Percentiles rank a stretch among this genome's conserved stretches.
These are phyloP conservation scores for Pseudomyrmex gracilis DNA, from an alignment of 1,140 invertebrate species.

Conservation along the genomic window DNA sequence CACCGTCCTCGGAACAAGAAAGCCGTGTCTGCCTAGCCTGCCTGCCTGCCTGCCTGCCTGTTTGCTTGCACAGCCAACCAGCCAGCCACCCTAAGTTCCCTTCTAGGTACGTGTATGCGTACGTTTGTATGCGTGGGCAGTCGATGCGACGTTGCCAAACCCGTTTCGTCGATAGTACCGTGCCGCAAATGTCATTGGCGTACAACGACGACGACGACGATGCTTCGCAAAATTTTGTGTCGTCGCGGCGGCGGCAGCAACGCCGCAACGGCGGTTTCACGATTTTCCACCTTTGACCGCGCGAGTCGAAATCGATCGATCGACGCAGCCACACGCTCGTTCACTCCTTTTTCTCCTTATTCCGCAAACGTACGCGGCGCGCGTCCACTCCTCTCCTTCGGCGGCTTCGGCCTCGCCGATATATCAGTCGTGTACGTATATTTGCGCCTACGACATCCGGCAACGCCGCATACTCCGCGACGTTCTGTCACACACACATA, in stretches of 20 bases:
- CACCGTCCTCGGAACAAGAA: conserved; percentile 80
- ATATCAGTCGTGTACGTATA: conserved; percentile 32
- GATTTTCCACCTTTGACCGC: conserved; percentile 15
- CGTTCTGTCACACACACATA: conserved; percentile 74
- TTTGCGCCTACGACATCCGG: conserved; percentile 66
- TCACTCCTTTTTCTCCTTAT: conserved; percentile 16
- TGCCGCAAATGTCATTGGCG: conserved; percentile 72
- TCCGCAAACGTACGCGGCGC: conserved; percentile 4
- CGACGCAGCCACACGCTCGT: conserved; percentile 34
- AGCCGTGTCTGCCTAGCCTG: conserved; percentile 77
- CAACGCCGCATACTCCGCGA: conserved; percentile 75
- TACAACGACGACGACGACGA: conserved; percentile 34
- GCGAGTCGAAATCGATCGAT: conserved; percentile 53
- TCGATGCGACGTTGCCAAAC: conserved; percentile 80
- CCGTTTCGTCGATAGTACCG: conserved; percentile 70
- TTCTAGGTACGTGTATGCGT: conserved; percentile 71
- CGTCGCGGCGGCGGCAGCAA: neutral
- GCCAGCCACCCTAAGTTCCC: conserved; percentile 77
- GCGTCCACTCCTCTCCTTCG: neutral
- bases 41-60: conserved; percentile 32
- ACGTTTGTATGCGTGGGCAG: conserved; percentile 62
- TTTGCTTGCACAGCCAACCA: conserved; percentile 64
- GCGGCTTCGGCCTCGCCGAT: neutral
- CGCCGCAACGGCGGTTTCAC: conserved; percentile 3
- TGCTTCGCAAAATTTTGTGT: conserved; percentile 20